Percentiles rank a stretch among this genome's conserved stretches.
Conservation (phyloP, 1,140 invertebrate species). For the Yoshiicerus persimilis region DNA sequence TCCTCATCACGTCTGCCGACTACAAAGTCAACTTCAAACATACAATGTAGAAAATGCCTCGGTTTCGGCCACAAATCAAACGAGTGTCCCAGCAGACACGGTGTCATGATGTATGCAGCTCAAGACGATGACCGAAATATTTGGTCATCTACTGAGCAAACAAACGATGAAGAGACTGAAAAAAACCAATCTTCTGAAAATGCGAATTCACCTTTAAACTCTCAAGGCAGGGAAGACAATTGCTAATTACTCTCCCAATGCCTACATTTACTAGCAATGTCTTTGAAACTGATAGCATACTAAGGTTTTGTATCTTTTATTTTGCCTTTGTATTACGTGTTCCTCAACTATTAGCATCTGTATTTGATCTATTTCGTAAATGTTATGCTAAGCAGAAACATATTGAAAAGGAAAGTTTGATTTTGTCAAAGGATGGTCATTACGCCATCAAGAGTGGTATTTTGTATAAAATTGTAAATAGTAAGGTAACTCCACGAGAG, state of each 20-base stretch:
- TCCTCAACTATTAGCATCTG: conserved; percentile 33
- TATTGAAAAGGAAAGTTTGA: neutral
- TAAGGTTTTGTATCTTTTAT: conserved; percentile 50
- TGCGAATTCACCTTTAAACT: neutral
- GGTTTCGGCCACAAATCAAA: neutral
- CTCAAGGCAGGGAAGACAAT: neutral
- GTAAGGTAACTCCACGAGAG: neutral
- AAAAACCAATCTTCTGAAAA: neutral
- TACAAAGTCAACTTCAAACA: neutral
- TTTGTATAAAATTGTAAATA: neutral
- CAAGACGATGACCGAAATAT: neutral
- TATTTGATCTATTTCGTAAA: conserved; percentile 39
- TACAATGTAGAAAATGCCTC: neutral
- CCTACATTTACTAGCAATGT: neutral
- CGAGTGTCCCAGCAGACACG: neutral
- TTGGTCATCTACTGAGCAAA: neutral
- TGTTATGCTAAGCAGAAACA: neutral
- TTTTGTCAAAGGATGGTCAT: neutral
- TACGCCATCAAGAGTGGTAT: neutral
- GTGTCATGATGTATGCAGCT: neutral
- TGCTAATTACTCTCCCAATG: neutral
- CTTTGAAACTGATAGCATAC: neutral
- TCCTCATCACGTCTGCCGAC: neutral
- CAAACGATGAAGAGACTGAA: neutral
- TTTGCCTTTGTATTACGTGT: conserved; percentile 46